phyloP scores from a whole-genome alignment of 2,888 invertebrate species.

The Eupithecia tripunctaria region DNA sequence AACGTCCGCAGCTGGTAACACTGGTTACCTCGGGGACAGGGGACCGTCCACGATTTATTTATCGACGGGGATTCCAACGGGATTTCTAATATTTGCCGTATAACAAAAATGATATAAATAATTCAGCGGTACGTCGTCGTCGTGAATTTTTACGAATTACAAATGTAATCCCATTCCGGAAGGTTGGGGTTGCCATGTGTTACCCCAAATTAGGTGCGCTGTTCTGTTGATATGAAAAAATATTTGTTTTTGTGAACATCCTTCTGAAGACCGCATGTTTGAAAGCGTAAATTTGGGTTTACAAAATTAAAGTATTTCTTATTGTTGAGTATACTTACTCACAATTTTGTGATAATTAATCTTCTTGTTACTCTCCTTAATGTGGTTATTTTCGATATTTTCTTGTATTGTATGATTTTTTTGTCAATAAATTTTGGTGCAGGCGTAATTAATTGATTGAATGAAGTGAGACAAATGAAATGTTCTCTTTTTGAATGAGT shows the following conservation, averaged over 20 bases:
- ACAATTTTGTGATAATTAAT: too few relatives aligned
- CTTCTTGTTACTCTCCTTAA: too few relatives aligned
- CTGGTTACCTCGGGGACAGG: slow-evolving; percentile 21
- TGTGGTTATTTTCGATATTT: too few relatives aligned
- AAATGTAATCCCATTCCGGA: slow-evolving; percentile 42
- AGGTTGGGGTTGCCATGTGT: slow-evolving; percentile 42
- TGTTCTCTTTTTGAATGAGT: too few relatives aligned
- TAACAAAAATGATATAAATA: slow-evolving; percentile 43
- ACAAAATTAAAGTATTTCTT: not conserved
- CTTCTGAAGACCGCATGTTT: not conserved
- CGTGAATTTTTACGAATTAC: slow-evolving; percentile 43
- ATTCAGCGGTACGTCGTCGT: slow-evolving; percentile 30
- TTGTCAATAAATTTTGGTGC: too few relatives aligned
- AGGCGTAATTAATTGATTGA: too few relatives aligned
- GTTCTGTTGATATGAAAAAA: slow-evolving; percentile 21
- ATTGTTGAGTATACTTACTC: too few relatives aligned
- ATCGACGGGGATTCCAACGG: slow-evolving; percentile 33
- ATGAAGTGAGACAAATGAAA: too few relatives aligned
- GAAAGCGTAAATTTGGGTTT: not conserved
- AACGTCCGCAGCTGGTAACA: not conserved
- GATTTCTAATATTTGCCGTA: slow-evolving; percentile 41
- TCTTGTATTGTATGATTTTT: too few relatives aligned
- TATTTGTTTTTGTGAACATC: slow-evolving; percentile 13
- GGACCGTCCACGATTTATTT: slow-evolving; percentile 31
- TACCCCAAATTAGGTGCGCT: slow-evolving; percentile 32